Percentiles rank a stretch among this genome's conserved stretches.
Evolutionary conservation across 2,888 invertebrate genomes (phyloP).

Genomic region (Achlya flavicornis): DNA sequence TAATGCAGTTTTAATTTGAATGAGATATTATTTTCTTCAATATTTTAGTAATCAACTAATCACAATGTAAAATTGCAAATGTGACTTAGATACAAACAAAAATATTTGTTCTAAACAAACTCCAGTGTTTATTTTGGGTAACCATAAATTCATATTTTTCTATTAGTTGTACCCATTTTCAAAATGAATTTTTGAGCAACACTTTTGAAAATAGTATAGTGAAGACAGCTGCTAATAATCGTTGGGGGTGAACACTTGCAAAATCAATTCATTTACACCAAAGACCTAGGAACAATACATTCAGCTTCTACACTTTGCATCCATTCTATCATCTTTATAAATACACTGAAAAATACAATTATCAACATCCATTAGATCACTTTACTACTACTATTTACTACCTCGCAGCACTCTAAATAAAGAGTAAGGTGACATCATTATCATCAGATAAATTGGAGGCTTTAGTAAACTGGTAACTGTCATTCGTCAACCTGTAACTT

Average conservation of each 20-base stretch:
- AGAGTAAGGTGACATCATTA: conserved; percentile 37
- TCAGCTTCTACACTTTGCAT: conserved; percentile 52
- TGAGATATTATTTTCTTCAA: conserved; percentile 7
- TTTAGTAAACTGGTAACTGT: conserved; percentile 42
- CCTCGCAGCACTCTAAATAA: conserved; percentile 36
- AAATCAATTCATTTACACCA: conserved; percentile 55
- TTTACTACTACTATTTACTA: conserved; percentile 55
- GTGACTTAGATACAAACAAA: conserved; percentile 70
- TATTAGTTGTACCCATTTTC: conserved; percentile 51
- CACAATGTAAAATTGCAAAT: conserved; percentile 38
- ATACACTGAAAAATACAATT: conserved; percentile 68
- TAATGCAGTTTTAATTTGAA: neutral
- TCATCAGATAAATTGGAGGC: conserved; percentile 44
- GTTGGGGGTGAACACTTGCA: conserved; percentile 52
- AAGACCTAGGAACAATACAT: conserved; percentile 71
- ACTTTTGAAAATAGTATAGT: conserved; percentile 41
- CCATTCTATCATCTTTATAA: conserved; percentile 44
- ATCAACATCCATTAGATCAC: conserved; percentile 61
- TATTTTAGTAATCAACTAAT: conserved; percentile 18
- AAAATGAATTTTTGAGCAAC: conserved; percentile 59
- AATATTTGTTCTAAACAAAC: conserved; percentile 62
- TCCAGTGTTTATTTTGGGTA: conserved; percentile 57
- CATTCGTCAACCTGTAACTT: conserved; percentile 85
- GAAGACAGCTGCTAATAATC: conserved; percentile 43
- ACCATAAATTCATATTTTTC: conserved; percentile 58